Base-by-base conservation (phyloP, 2,797 vertebrate genomes). In the Apogon talboti region DNA sequence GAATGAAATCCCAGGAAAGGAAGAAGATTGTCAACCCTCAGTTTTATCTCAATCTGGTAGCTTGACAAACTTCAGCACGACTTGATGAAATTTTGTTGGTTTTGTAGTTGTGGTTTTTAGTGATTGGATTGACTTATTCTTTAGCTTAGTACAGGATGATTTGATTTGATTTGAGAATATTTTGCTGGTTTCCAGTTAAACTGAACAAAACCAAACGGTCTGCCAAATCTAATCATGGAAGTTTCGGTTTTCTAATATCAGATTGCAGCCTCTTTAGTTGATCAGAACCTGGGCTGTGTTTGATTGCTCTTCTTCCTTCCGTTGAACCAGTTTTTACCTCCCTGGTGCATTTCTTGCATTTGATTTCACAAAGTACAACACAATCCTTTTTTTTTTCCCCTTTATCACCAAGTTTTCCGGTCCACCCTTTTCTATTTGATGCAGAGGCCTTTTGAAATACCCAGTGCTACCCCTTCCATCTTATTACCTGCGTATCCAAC, bases 361-460 rank as follows among this genome's bases (percentile, higher is more conserved):
- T 79, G 80, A 83, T 78, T 79, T 70, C 69, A 42, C 53, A 74
- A 76, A 85, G 57, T 58, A 38, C 52, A 64, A 55, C 61, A 72
- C 49, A 54, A 43, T 11, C 4, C 11, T 13, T 33, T 35, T 7
- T 12, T 16, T 35, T 7, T 28, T n/a, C 49, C 47, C 60, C 45
- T 69, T 54, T 28, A 30, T 21, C 37, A 50, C 10, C 14, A 0
- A 46, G 50, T 74, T 76, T 66, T 74, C 59, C 46, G 37, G 52
- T 63, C 70, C 16, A 2, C 47, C 61, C 60, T 2, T 7, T 60
- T 83, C 69, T 58, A 74, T 82, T 84, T 85, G 78, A 87, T 84
- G 73, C 70, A 43, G 42, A 10, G 38, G 30, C 67, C 68, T 78
- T 79, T 82, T 89, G 68, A 91, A 92, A 89, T 83, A 88, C 89